Percentiles rank a stretch among this genome's conserved stretches.
phyloP scores from a whole-genome alignment of 2,888 invertebrate species.

The Lasioglossum lativentre region DNA sequence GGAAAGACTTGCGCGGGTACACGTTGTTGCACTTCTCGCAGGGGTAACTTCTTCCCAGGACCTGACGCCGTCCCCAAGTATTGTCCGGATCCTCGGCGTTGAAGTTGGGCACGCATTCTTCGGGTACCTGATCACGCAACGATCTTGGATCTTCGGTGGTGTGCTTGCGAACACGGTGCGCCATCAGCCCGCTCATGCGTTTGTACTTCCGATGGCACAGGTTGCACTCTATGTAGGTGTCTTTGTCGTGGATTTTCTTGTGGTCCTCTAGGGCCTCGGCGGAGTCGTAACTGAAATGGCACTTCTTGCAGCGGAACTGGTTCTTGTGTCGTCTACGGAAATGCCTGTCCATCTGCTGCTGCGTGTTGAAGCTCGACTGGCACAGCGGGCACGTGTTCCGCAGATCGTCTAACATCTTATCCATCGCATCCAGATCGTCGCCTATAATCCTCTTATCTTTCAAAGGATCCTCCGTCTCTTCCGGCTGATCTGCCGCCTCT shows the following conservation, averaged over 20 bases:
- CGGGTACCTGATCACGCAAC: neutral
- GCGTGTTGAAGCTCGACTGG: constrained; percentile 63
- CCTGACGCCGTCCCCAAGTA: neutral
- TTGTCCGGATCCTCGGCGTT: neutral
- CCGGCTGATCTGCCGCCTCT: neutral
- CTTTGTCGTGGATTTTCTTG: constrained; percentile 62
- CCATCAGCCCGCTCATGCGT: constrained; percentile 58
- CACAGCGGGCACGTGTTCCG: constrained; percentile 71
- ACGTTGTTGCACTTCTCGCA: neutral
- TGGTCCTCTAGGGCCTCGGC: constrained; percentile 55
- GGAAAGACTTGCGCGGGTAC: neutral
- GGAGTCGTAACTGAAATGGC: constrained; percentile 45
- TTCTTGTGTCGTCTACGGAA: constrained; percentile 64
- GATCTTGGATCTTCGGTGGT: constrained; percentile 53
- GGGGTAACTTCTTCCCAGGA: neutral
- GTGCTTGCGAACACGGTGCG: constrained; percentile 67
- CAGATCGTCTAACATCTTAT: constrained; percentile 55
- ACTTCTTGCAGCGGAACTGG: constrained; percentile 69
- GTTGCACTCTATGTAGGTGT: constrained; percentile 55
- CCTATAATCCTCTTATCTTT: neutral
- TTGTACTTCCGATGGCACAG: constrained; percentile 68
- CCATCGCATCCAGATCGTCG: constrained; percentile 45
- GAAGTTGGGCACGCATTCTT: no score
- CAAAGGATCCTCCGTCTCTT: neutral
- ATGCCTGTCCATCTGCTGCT: constrained; percentile 64